A percentile compares a stretch with the other conserved stretches of the same genome.
These are phyloP conservation scores for Grus americana DNA, from an alignment of 2,113 vertebrate genomes.

Conservation along the genomic window DNA sequence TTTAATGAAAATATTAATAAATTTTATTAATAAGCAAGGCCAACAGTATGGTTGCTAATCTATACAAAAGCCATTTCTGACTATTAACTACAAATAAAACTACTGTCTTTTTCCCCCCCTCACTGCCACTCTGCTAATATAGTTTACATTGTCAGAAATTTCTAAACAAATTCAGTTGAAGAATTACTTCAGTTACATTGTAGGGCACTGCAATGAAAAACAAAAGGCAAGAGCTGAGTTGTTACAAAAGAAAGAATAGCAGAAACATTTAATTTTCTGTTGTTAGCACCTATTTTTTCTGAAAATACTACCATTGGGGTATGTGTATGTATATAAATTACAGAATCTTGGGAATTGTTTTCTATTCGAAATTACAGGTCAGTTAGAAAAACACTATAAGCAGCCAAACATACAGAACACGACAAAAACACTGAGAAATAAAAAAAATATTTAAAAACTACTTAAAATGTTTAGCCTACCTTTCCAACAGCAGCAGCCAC, in stretches of 20 bases:
- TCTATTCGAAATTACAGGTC: background rate
- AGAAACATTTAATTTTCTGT: background rate
- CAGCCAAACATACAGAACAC: background rate
- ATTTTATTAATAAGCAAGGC: background rate
- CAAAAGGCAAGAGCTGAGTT: background rate
- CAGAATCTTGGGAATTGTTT: background rate
- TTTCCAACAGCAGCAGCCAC: constrained; percentile 41
- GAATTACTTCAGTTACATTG: constrained; percentile 17
- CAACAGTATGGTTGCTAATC: background rate
- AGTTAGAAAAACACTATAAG: background rate
- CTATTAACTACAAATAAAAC: background rate
- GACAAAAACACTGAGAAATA: background rate
- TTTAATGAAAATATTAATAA: background rate
- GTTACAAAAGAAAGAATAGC: background rate
- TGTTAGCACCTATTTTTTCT: background rate
- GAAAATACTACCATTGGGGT: background rate
- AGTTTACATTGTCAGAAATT: background rate
- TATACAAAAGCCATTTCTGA: background rate
- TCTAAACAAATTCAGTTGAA: background rate
- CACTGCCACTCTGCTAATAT: background rate
- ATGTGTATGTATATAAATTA: background rate
- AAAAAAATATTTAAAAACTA: background rate
- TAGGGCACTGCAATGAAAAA: constrained; percentile 56
- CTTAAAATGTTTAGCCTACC: constrained; percentile 14
- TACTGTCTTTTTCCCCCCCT: background rate